phyloP scores from a whole-genome alignment of 1,140 invertebrate genomes.

The Zeugodacus cucurbitae region DNA sequence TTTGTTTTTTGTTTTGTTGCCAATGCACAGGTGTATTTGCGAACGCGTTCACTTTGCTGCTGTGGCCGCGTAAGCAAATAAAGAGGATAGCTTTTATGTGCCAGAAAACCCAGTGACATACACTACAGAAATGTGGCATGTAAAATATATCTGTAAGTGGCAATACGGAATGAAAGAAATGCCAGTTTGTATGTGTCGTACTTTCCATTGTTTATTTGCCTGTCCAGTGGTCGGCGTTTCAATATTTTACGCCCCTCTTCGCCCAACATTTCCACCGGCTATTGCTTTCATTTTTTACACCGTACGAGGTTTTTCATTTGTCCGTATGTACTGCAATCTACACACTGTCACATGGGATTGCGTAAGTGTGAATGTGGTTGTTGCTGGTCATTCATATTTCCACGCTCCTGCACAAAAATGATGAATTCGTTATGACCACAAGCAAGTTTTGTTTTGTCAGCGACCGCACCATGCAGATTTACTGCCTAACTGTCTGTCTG shows the following conservation, averaged over 20 bases:
- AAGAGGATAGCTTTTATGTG: background rate
- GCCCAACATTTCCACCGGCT: background rate
- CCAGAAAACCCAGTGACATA: background rate
- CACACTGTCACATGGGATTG: background rate
- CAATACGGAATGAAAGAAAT: background rate
- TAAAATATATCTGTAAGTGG: background rate
- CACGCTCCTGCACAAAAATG: slow-evolving; percentile 11
- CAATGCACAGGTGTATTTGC: background rate
- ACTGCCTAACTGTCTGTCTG: background rate
- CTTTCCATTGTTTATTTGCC: background rate
- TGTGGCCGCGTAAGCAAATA: background rate
- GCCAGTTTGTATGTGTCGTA: background rate
- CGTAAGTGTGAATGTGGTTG: background rate
- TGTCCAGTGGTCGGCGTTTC: background rate
- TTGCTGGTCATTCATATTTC: background rate
- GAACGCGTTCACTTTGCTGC: background rate
- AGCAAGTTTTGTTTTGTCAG: background rate
- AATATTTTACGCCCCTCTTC: background rate
- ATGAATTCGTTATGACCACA: slow-evolving; percentile 24
- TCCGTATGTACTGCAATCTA: background rate
- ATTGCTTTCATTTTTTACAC: background rate
- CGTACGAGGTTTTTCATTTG: background rate
- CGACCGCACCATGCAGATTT: background rate
- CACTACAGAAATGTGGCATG: background rate
- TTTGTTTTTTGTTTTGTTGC: background rate